These are phyloP conservation scores for Helleia helle DNA, from an alignment of 2,888 invertebrate species.

Conservation along the genomic window DNA sequence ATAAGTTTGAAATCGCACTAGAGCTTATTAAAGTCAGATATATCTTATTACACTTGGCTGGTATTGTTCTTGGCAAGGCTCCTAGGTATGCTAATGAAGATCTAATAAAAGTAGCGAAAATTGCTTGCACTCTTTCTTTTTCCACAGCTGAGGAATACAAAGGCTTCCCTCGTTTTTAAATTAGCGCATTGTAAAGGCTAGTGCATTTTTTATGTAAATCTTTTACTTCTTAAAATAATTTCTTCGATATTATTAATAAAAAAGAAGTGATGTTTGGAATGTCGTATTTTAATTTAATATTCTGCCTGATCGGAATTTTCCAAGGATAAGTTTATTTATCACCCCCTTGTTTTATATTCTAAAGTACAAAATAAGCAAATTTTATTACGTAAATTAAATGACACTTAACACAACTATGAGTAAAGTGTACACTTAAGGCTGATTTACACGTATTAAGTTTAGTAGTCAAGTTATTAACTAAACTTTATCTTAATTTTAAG, in stretches of 20 bases:
- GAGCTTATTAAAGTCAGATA: slow-evolving; percentile 14
- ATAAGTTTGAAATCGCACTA: too few relatives aligned
- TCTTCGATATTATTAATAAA: not conserved
- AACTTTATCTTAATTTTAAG: too few relatives aligned
- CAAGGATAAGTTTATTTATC: too few relatives aligned
- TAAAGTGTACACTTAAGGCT: too few relatives aligned
- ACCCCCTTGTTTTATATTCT: too few relatives aligned
- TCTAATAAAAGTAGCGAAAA: slow-evolving; percentile 10
- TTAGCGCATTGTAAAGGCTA: not conserved
- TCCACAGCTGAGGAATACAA: not conserved
- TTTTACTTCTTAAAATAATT: not conserved
- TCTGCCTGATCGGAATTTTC: too few relatives aligned
- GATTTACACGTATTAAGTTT: too few relatives aligned
- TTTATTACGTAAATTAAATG: too few relatives aligned
- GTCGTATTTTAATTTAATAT: too few relatives aligned
- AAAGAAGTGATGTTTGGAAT: not conserved
- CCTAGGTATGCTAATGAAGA: slow-evolving; percentile 12
- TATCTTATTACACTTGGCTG: slow-evolving; percentile 8
- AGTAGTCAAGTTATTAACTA: too few relatives aligned
- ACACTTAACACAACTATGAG: too few relatives aligned
- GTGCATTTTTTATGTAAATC: not conserved
- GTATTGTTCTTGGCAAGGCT: slow-evolving; percentile 11
- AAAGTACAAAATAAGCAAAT: too few relatives aligned
- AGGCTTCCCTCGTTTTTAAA: slow-evolving; percentile 1
- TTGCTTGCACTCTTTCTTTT: not conserved